Percentiles rank a stretch among this genome's conserved stretches.
Conservation (phyloP, 2,888 invertebrate genomes). For the Drosophila birchii region DNA sequence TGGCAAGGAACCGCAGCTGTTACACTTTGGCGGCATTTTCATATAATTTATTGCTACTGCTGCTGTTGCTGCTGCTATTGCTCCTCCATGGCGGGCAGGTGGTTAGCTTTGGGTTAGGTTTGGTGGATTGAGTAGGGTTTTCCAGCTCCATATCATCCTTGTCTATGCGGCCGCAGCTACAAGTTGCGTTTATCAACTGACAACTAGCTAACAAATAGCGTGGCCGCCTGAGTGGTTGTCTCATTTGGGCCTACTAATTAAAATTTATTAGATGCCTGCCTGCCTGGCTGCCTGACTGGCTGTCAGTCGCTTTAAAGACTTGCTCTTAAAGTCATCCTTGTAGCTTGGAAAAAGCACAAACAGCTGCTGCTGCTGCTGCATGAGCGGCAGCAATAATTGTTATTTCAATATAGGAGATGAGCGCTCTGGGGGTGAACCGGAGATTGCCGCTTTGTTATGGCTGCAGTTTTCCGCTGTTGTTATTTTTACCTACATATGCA, state of each 20-base stretch:
- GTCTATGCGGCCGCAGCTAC: constrained; percentile 66
- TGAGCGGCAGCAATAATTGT: constrained; percentile 68
- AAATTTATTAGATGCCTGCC: constrained; percentile 67
- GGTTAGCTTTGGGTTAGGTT: constrained; percentile 3
- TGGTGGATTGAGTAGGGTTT: constrained; percentile 60
- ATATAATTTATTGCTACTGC: constrained; percentile 76
- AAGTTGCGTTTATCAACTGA: constrained; percentile 77
- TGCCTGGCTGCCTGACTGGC: constrained; percentile 6
- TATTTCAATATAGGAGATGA: constrained; percentile 64
- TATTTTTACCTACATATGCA: constrained; percentile 78
- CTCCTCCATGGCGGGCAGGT: constrained; percentile 45
- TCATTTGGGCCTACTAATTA: constrained; percentile 72
- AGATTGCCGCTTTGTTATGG: constrained; percentile 57
- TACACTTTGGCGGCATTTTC: constrained; percentile 81
- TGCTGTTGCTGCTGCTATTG: constrained; percentile 51
- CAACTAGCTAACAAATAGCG: constrained; percentile 65
- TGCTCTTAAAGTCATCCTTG: constrained; percentile 32
- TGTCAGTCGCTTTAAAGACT: constrained; percentile 33
- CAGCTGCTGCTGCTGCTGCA: constrained; percentile 26
- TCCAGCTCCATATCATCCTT: constrained; percentile 22
- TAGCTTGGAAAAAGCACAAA: not conserved
- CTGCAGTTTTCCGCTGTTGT: constrained; percentile 68
- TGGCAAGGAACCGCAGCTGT: constrained; percentile 72
- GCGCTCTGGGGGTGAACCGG: constrained; percentile 21
- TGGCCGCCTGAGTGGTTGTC: constrained; percentile 31